Evolutionary conservation across 2,888 invertebrate species (phyloP).

Genomic region (Metopia argyrocephala): DNA sequence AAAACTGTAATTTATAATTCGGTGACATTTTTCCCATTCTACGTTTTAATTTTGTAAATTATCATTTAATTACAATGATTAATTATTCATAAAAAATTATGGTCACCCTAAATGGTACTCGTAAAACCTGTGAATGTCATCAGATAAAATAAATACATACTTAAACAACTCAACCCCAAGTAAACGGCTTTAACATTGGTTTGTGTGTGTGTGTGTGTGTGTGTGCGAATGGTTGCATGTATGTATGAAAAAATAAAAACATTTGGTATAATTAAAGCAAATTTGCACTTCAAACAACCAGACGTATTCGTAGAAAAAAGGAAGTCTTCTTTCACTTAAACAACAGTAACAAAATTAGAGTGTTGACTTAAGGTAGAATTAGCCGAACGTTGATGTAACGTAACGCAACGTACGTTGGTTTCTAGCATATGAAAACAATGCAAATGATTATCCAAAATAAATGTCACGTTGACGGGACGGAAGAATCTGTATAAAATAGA

Average conservation of each 20-base stretch:
- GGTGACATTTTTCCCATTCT: no score
- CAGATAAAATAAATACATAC: slow-evolving; percentile 34
- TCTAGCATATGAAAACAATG: no score
- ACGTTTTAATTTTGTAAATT: no score
- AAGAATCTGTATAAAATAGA: no score
- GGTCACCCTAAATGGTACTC: slow-evolving; percentile 35
- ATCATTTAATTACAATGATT: neutral
- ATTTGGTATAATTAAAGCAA: slow-evolving; percentile 75
- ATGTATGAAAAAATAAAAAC: slow-evolving; percentile 12
- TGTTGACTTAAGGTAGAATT: no score
- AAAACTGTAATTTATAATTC: no score
- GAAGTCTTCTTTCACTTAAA: slow-evolving; percentile 26
- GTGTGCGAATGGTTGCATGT: neutral
- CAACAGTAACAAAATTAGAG: neutral
- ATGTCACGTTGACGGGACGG: no score
- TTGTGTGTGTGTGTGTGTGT: neutral
- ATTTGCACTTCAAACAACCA: slow-evolving; percentile 76
- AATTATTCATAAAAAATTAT: neutral
- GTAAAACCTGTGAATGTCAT: slow-evolving; percentile 43
- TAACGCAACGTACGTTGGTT: no score
- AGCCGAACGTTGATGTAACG: no score
- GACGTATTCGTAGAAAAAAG: slow-evolving; percentile 54
- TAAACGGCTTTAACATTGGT: slow-evolving; percentile 33
- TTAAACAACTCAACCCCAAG: neutral
- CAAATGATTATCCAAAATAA: no score